A percentile compares a stretch with the other conserved stretches of the same genome.
Conservation (phyloP, 2,113 vertebrate genomes). For the Phyllostomus hastatus region DNA sequence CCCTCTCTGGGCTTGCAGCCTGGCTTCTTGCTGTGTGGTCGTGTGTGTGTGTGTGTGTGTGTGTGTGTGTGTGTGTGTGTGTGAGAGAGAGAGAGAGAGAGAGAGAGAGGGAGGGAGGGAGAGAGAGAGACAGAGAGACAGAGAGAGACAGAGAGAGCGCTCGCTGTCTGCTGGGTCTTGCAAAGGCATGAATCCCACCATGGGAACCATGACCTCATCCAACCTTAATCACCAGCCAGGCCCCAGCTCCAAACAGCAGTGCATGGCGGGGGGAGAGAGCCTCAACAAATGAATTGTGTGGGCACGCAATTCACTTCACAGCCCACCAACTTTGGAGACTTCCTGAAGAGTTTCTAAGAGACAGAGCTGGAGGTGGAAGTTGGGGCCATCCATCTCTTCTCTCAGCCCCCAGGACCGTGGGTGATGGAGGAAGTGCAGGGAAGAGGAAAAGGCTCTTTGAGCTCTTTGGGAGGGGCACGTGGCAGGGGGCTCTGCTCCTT, state of each 20-base stretch:
- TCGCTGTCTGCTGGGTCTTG: background rate
- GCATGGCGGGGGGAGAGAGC: no score
- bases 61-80: no score
- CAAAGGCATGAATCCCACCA: background rate
- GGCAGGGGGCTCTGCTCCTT: background rate
- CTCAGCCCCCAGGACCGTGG: background rate
- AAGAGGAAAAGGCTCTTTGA: background rate
- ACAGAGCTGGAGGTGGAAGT: fast-evolving
- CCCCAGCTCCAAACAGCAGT: background rate
- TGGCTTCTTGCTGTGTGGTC: background rate
- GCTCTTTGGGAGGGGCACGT: fast-evolving
- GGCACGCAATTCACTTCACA: no score
- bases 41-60: no score
- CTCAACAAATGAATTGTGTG: background rate
- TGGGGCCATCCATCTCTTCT: background rate
- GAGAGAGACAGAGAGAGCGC: no score
- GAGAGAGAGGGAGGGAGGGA: no score
- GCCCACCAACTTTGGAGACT: background rate
- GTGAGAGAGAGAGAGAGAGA: no score
- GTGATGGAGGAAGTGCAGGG: fast-evolving
- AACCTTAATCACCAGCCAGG: background rate
- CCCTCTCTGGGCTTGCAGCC: background rate
- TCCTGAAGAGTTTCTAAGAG: background rate
- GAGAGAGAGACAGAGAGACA: no score
- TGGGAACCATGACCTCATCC: background rate